These are phyloP conservation scores for Phrynocephalus guinanensis DNA, from an alignment of 2,797 vertebrate species.

Conservation along the genomic window DNA sequence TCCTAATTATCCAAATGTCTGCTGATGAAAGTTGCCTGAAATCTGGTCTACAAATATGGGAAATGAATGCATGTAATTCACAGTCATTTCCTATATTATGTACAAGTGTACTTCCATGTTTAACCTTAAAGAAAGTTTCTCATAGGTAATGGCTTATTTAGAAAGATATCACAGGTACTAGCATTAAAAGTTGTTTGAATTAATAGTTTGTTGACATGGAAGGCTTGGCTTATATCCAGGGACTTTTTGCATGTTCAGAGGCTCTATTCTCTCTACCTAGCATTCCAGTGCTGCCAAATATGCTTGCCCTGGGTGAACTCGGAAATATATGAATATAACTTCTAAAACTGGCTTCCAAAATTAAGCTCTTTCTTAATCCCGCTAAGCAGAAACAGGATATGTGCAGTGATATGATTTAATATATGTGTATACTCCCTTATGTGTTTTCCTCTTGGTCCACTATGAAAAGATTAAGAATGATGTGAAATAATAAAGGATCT, in stretches of 20 bases:
- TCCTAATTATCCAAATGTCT: constrained; percentile 22
- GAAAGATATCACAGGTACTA: neutral
- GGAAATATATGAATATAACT: neutral
- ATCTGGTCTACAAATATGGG: neutral
- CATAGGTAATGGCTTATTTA: neutral
- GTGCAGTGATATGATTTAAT: constrained; percentile 44
- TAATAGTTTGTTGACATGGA: neutral
- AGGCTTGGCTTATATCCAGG: neutral
- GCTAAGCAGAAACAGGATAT: neutral
- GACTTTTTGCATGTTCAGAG: neutral
- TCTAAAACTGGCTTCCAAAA: neutral
- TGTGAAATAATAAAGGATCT: neutral
- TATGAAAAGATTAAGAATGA: neutral
- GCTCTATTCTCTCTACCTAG: neutral
- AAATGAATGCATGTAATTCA: constrained; percentile 7
- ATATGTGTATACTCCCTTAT: constrained; percentile 30
- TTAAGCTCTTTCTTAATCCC: neutral
- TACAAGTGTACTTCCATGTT: constrained; percentile 21
- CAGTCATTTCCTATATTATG: constrained; percentile 30
- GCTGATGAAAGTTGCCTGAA: constrained; percentile 32
- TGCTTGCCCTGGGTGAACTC: neutral
- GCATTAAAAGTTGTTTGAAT: neutral
- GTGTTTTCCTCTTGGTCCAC: neutral
- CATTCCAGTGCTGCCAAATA: neutral
- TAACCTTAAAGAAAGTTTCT: constrained; percentile 30